Base-by-base conservation (phyloP, 2,888 invertebrate species). In the Tachina grossa region DNA sequence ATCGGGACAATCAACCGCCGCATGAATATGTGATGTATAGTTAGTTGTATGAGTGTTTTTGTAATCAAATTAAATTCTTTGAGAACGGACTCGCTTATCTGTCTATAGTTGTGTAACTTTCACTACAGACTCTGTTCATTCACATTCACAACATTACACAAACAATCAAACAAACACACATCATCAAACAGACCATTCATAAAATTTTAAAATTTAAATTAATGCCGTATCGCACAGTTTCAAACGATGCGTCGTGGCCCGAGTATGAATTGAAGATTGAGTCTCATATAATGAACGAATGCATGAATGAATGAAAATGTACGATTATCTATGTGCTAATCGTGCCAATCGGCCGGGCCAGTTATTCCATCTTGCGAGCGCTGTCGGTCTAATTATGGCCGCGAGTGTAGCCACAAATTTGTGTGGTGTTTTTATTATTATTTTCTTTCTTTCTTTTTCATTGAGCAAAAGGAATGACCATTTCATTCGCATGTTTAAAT, bases 401-500 rank as follows among this genome's bases (percentile, higher is more conserved):
- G 22, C 16, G 43, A 69, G 14, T 53, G n/a, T 53, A 65, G 16
- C 16, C 45, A 22, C 57, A 16, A 43, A 31, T 13, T n/a, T 47
- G 19, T 14, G 2, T 31, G 2, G 4, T 53, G 45, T 43, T 31
- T 43, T 31, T 31, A 31, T 31, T 31, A 31, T 31, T 31, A 31
- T 31, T 31, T 31, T 31, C 31, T 31, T 31, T 31, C 31, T 31
- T 31, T 31, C 31, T 31, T 31, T 31, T 63, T 63, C 16, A 53
- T 55, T 71, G 31, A 63, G 63, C 41, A 63, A 31, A 31, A 55
- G 10, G 14, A 47, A 72, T 63, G 66, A 66, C n/a, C 65, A 51
- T 80, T 72, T 80, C 55, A 72, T 80, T 74, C 72, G 59, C 80
- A 66, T 59, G 72, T 74, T 74, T 39, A 66, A 74, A 66, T 66